A percentile compares a stretch with the other conserved stretches of the same genome.
Evolutionary conservation across 2,113 vertebrate species (phyloP).

Genomic region (Xenopus laevis): DNA sequence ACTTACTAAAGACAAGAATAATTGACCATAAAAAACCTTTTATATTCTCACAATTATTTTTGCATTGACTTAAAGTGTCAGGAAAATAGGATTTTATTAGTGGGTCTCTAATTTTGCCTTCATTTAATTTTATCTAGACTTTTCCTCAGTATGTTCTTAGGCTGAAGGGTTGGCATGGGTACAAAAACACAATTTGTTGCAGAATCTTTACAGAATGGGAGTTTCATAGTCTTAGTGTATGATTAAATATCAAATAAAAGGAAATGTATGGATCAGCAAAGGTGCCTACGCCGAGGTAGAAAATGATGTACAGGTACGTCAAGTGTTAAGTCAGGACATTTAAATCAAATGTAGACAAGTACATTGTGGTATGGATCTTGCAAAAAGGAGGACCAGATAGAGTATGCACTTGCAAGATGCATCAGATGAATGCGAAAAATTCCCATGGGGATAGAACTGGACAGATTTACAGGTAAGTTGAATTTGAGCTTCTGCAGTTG

Average conservation of each 20-base stretch:
- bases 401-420: conserved; percentile 15
- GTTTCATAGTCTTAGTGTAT: conserved; percentile 49
- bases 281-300: conserved; percentile 17
- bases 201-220: conserved; percentile 49
- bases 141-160: conserved; percentile 55
- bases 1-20: conserved; percentile 77
- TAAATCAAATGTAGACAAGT: conserved; percentile 33
- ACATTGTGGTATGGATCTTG: conserved; percentile 17
- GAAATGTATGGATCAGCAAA: conserved; percentile 49
- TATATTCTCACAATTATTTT: conserved; percentile 80
- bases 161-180: conserved; percentile 50
- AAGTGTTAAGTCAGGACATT: conserved; percentile 22
- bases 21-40: conserved; percentile 78
- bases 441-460: too few relatives aligned
- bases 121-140: conserved; percentile 55
- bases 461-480: too few relatives aligned
- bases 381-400: conserved; percentile 9
- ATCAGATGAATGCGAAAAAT: neutral
- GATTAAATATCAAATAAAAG: conserved; percentile 60
- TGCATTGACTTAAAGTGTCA: conserved; percentile 75
- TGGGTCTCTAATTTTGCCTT: conserved; percentile 63
- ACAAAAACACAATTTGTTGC: conserved; percentile 62
- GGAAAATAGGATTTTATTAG: conserved; percentile 72
- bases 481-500: too few relatives aligned
- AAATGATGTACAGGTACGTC: conserved; percentile 35